A percentile compares a stretch with the other conserved stretches of the same genome.
Conservation (phyloP, 1,140 invertebrate genomes). For the Drosophila ambigua region DNA sequence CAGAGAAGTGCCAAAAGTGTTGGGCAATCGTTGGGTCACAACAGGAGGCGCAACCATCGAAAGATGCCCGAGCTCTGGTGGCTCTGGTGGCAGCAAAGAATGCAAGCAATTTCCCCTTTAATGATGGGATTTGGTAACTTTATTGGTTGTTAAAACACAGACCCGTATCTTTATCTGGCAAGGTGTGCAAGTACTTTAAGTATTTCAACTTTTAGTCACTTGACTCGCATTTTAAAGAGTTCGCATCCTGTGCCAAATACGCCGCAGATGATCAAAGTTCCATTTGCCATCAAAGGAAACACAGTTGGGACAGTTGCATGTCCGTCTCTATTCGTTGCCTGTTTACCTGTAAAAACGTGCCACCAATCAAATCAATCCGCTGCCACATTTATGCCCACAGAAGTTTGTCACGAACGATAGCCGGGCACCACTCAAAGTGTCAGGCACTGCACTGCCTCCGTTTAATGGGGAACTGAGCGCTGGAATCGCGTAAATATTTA, state of each 20-base stretch:
- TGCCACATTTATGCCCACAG: slow-evolving; percentile 26
- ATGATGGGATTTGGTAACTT: not conserved
- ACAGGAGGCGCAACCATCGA: slow-evolving; percentile 20
- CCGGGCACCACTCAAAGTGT: slow-evolving; percentile 35
- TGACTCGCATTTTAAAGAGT: no score
- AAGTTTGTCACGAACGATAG: slow-evolving; percentile 50
- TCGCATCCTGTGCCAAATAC: no score
- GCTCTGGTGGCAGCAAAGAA: not conserved
- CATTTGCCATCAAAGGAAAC: no score
- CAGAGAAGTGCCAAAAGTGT: slow-evolving; percentile 34
- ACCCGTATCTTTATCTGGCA: no score
- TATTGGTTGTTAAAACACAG: no score
- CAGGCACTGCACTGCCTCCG: slow-evolving; percentile 15
- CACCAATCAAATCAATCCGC: not conserved
- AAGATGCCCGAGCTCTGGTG: slow-evolving; percentile 1
- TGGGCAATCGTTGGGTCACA: slow-evolving; percentile 35
- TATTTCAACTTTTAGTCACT: no score
- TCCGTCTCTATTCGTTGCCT: not conserved
- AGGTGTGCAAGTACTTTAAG: no score
- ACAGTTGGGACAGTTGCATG: no score
- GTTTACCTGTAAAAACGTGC: not conserved
- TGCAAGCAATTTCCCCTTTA: not conserved
- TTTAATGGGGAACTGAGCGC: slow-evolving; percentile 56
- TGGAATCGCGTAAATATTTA: slow-evolving; percentile 67
- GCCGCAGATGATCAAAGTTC: no score